phyloP scores from a whole-genome alignment of 2,113 vertebrate genomes.

The Tinamus guttatus region DNA sequence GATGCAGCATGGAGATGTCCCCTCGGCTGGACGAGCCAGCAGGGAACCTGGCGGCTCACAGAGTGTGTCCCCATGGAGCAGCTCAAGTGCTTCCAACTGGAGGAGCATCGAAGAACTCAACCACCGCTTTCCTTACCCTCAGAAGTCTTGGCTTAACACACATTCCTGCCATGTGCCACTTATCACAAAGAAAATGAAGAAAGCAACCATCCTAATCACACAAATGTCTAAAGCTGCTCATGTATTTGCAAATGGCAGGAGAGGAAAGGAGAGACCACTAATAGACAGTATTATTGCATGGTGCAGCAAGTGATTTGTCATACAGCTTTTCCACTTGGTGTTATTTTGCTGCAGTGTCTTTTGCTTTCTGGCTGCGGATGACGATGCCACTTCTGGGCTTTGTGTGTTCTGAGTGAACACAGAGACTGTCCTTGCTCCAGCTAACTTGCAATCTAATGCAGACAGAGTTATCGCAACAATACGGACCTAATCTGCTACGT shows the following conservation, averaged over 20 bases:
- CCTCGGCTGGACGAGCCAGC: neutral
- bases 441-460: neutral
- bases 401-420: neutral
- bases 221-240: rapidly evolving
- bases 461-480: neutral
- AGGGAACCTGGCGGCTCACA: neutral
- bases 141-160: neutral
- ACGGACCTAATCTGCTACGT: neutral
- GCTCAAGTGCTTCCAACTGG: neutral
- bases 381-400: neutral
- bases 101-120: neutral
- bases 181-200: neutral
- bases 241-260: neutral
- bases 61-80: neutral
- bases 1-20: neutral
- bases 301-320: neutral
- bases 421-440: neutral
- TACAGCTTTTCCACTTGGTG: neutral
- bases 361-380: neutral
- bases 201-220: neutral
- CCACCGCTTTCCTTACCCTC: neutral
- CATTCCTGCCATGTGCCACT: neutral
- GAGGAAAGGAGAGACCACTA: neutral
- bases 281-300: neutral
- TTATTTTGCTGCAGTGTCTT: neutral